A percentile compares a stretch with the other conserved stretches of the same genome.
Evolutionary conservation across 2,888 invertebrate species (phyloP).

Genomic region (Heterodera filipjevi): DNA sequence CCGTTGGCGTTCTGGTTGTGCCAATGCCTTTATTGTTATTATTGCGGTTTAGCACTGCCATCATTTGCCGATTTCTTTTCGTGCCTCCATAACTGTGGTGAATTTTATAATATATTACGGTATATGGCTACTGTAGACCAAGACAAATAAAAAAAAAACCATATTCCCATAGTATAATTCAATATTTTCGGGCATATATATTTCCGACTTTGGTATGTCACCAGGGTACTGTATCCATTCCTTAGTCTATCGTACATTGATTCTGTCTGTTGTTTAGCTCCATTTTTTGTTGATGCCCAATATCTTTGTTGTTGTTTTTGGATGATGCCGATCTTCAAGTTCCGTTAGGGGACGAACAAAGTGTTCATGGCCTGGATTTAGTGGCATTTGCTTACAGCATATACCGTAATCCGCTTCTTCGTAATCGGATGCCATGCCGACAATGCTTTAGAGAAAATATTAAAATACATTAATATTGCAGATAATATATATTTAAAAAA

Average conservation of each 20-base stretch:
- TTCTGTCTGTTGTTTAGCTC: background rate
- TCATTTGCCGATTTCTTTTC: background rate
- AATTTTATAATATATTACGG: background rate
- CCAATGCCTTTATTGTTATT: background rate
- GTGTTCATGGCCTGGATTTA: background rate
- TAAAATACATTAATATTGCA: background rate
- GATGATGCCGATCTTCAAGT: background rate
- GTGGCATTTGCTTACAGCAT: background rate
- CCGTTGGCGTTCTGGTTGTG: background rate
- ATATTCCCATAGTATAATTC: too few relatives aligned
- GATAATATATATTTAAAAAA: too few relatives aligned
- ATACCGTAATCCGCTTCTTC: background rate
- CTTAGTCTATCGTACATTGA: background rate
- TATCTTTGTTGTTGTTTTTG: background rate
- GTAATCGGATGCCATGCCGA: background rate
- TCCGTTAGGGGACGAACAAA: constrained; percentile 2
- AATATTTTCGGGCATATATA: too few relatives aligned
- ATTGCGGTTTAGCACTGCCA: background rate
- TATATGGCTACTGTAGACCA: background rate
- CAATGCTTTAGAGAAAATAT: background rate
- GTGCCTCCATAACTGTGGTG: background rate
- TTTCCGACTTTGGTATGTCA: too few relatives aligned
- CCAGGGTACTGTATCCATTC: background rate
- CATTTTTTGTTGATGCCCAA: background rate
- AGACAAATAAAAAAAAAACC: background rate